Evolutionary conservation across 2,888 invertebrate genomes (phyloP).

Genomic region (Lordiphosa andalusiaca): DNA sequence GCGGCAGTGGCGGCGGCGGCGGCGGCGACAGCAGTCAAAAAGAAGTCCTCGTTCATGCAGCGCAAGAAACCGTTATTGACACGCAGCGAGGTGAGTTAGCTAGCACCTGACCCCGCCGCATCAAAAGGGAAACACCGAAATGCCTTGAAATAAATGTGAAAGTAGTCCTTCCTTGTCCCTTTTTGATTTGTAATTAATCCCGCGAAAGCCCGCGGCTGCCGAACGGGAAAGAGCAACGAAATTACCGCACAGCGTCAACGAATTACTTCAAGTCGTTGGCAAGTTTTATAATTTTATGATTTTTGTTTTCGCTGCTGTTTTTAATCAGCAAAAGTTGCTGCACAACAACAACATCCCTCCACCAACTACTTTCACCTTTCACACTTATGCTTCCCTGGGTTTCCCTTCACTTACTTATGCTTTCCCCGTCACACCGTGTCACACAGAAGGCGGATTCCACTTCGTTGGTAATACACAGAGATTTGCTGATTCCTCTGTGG

Average conservation of each 20-base stretch:
- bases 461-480: slow-evolving; percentile 20
- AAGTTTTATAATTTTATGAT: slow-evolving; percentile 15
- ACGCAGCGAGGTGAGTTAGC: slow-evolving; percentile 81
- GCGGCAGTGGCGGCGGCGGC: slow-evolving; percentile 46
- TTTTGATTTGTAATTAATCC: slow-evolving; percentile 11
- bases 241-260: slow-evolving; percentile 2
- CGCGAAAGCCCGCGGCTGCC: slow-evolving; percentile 4
- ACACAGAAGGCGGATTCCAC: slow-evolving; percentile 14
- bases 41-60: slow-evolving; percentile 78
- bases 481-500: slow-evolving; percentile 28
- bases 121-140: not conserved
- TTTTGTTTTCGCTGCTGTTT: slow-evolving; percentile 33
- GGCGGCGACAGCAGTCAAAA: slow-evolving; percentile 59
- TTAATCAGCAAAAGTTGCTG: slow-evolving; percentile 36
- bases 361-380: slow-evolving; percentile 5
- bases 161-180: too few relatives aligned
- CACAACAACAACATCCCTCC: too few relatives aligned
- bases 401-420: slow-evolving; percentile 13
- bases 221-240: slow-evolving; percentile 8
- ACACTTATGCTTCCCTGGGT: slow-evolving; percentile 5
- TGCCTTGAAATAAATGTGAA: not conserved
- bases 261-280: slow-evolving; percentile 8
- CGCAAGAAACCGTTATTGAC: slow-evolving; percentile 79
- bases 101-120: slow-evolving; percentile 2
- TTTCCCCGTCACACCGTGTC: slow-evolving; percentile 3